phyloP scores from a whole-genome alignment of 2,113 vertebrate species.

The Atractosteus spatula region DNA sequence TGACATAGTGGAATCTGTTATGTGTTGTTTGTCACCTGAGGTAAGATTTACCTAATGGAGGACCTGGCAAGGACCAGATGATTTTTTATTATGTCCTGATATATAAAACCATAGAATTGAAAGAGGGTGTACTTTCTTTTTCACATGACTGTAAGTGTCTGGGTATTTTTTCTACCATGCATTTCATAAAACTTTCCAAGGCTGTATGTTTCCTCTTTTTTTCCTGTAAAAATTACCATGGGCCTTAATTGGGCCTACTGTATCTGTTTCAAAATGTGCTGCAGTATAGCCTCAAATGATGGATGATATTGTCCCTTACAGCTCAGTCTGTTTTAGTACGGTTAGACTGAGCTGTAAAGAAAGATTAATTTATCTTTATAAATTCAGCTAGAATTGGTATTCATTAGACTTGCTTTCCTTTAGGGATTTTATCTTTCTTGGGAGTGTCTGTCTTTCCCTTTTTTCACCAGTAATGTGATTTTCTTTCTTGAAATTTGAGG shows the following conservation, averaged over 20 bases:
- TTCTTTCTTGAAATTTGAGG: not conserved
- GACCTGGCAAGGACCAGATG: too few species aligned
- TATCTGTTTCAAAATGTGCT: not conserved
- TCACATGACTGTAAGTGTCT: too few species aligned
- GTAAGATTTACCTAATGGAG: too few species aligned
- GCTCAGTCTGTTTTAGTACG: slow-evolving; percentile 6
- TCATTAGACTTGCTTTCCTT: not conserved
- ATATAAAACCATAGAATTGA: too few species aligned
- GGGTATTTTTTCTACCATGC: too few species aligned
- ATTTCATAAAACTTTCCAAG: too few species aligned
- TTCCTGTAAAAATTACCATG: not conserved
- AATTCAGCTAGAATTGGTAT: not conserved
- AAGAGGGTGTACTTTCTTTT: too few species aligned
- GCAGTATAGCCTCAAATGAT: not conserved
- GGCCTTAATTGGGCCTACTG: slow-evolving; percentile 1
- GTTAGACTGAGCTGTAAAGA: not conserved
- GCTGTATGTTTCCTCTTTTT: not conserved
- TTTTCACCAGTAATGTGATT: not conserved
- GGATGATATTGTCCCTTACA: not conserved
- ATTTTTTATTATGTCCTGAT: too few species aligned
- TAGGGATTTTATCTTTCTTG: not conserved
- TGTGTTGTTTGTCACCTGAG: too few species aligned
- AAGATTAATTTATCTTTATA: not conserved
- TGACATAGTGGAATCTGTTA: too few species aligned
- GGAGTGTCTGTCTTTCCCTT: not conserved